Percentiles rank a stretch among this genome's conserved stretches.
Conservation (phyloP, 2,888 invertebrate genomes). For the Ophioninae sp. region DNA sequence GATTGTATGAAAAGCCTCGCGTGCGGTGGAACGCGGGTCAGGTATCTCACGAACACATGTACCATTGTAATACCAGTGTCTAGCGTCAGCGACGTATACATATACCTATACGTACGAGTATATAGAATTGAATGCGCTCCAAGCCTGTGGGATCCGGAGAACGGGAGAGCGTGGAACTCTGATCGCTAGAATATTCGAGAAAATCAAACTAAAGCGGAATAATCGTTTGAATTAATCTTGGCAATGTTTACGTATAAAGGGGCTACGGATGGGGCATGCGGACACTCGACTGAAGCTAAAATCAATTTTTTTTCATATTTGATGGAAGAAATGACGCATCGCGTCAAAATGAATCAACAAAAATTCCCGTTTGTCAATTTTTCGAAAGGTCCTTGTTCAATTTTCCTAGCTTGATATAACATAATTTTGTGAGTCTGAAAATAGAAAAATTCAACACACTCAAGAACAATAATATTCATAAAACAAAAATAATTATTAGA, state of each 20-base stretch:
- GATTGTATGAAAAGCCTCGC: conserved; percentile 55
- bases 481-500: too few species aligned
- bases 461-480: too few species aligned
- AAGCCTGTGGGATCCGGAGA: conserved; percentile 36
- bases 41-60: conserved; percentile 57
- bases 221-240: conserved; percentile 4
- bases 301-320: background rate
- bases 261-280: background rate
- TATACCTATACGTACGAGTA: background rate
- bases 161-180: conserved; percentile 46
- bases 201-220: conserved; percentile 17
- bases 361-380: background rate
- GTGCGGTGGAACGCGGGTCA: conserved; percentile 60
- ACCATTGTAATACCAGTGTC: conserved; percentile 50
- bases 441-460: too few species aligned
- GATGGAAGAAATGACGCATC: background rate
- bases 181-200: conserved; percentile 52
- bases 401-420: too few species aligned
- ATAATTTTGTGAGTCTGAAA: too few species aligned
- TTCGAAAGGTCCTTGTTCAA: background rate
- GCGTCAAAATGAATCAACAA: background rate
- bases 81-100: background rate
- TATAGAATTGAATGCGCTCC: background rate
- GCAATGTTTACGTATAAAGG: background rate
- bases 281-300: background rate